These are phyloP conservation scores for Trematomus loennbergii DNA, from an alignment of 2,113 vertebrate genomes.

Conservation along the genomic window DNA sequence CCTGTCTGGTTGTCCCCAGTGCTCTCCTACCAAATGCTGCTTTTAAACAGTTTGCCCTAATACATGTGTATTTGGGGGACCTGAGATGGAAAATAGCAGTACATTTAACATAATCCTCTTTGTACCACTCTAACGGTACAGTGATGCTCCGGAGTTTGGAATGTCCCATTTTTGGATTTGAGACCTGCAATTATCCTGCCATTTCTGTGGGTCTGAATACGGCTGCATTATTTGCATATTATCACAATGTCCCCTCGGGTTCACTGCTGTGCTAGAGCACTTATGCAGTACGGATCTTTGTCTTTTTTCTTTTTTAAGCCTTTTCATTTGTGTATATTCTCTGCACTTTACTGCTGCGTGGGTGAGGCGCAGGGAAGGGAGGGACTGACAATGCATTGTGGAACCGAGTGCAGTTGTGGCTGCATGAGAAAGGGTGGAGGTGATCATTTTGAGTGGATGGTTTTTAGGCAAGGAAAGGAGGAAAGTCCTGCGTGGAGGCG, in stretches of 20 bases:
- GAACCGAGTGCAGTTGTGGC: conserved; percentile 62
- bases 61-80: conserved; percentile 33
- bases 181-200: conserved; percentile 68
- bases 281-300: conserved; percentile 66
- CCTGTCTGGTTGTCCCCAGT: conserved; percentile 57
- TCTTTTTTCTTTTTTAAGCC: conserved; percentile 34
- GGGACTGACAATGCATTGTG: conserved; percentile 80
- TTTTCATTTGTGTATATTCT: conserved; percentile 79
- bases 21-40: conserved; percentile 80
- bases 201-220: conserved; percentile 58
- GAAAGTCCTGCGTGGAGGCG: conserved; percentile 69
- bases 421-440: conserved; percentile 54
- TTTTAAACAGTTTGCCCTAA: conserved; percentile 62
- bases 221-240: conserved; percentile 55
- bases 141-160: conserved; percentile 48
- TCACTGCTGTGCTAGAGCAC: conserved; percentile 64
- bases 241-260: conserved; percentile 36
- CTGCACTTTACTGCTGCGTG: conserved; percentile 88
- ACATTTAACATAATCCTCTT: conserved; percentile 28
- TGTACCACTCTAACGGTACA: conserved; percentile 25
- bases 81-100: conserved; percentile 55
- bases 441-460: conserved; percentile 68
- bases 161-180: conserved; percentile 22
- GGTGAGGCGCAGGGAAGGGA: conserved; percentile 74
- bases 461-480: conserved; percentile 80